Evolutionary conservation across 2,797 vertebrate species (phyloP), one percentile per base, ranked within the genome.

Genomic region (Hylomyscus alleni): DNA sequence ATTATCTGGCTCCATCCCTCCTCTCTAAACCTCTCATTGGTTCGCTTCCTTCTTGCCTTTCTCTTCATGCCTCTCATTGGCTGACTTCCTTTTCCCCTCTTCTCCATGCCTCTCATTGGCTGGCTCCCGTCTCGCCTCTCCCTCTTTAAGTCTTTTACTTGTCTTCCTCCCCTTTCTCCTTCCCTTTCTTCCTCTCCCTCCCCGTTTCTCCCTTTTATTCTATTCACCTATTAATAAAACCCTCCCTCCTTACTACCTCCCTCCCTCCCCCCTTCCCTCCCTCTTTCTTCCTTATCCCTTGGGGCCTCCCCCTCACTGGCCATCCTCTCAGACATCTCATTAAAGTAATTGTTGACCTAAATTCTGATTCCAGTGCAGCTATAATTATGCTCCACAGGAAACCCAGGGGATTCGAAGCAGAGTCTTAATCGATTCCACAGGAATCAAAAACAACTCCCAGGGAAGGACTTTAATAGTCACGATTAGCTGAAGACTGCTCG

Each of bases 271-370:
- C 5, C 34, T 69, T 12, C 14, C 26, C 50, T 3, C 24, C 31
- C 26, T 13, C 31, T 14, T 69, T 7, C n/a, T 7, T 72, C 17
- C n/a, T 19, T 60, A 58, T 22, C 58, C 40, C 67, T 17, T 10
- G 31, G 65, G 13, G 8, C n/a, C 11, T 72, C 34, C 6, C 90
- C 60, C 97, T 95, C 92, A 86, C 95, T 93, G 90, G 93, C 94
- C 92, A 76, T 73, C 58, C 90, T 97, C 93, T 98, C 98, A 98
- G 86, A 98, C 97, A 97, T 97, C 98, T 99, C 98, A 98, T 98
- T 98, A 98, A 98, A 98, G 97, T 98, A 98, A 98, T 97, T 98
- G 97, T 98, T 98, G 98, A 98, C 98, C 98, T 98, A 95, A 97
- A 98, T 98, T 98, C 98, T 93, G 97, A 97, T 98, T 98, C 97